Percentiles rank a stretch among this genome's conserved stretches.
Conservation (phyloP, 2,113 vertebrate genomes). For the Chaetura pelagica region DNA sequence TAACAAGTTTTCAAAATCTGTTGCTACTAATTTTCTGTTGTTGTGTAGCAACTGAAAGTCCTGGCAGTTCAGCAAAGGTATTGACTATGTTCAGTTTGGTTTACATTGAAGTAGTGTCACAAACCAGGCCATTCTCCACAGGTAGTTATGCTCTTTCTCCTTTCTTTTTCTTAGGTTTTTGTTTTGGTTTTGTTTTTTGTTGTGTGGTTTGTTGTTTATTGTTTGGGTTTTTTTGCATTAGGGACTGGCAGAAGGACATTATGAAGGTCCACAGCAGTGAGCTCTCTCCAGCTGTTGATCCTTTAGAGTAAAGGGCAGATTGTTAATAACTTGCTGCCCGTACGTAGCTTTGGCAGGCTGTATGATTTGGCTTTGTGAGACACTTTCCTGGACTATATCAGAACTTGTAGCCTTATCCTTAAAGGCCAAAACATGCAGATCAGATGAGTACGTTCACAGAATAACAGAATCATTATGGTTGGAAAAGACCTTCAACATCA, state of each 20-base stretch:
- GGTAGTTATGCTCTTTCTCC: background rate
- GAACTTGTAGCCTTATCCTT: background rate
- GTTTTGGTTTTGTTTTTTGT: background rate
- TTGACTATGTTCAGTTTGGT: background rate
- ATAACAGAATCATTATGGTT: too few relatives aligned
- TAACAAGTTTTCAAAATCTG: slow-evolving; percentile 35
- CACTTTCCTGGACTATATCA: background rate
- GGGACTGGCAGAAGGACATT: background rate
- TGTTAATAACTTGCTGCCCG: background rate
- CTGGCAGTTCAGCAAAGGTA: background rate
- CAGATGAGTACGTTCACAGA: background rate
- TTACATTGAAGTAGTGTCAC: background rate
- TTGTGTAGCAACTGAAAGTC: background rate
- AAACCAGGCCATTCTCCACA: too few relatives aligned
- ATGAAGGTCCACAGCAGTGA: background rate
- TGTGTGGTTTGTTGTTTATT: too few relatives aligned
- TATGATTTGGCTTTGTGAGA: background rate
- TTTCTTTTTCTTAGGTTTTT: background rate
- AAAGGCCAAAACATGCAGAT: background rate
- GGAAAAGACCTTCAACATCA: too few relatives aligned
- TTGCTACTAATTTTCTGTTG: background rate
- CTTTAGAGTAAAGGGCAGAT: background rate
- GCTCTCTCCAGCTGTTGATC: background rate
- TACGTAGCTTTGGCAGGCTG: fast-evolving
- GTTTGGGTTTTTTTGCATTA: background rate